A percentile compares a stretch with the other conserved stretches of the same genome.
These are phyloP conservation scores for Pristionchus entomophagus DNA, from an alignment of 2,888 invertebrate species.

Conservation along the genomic window DNA sequence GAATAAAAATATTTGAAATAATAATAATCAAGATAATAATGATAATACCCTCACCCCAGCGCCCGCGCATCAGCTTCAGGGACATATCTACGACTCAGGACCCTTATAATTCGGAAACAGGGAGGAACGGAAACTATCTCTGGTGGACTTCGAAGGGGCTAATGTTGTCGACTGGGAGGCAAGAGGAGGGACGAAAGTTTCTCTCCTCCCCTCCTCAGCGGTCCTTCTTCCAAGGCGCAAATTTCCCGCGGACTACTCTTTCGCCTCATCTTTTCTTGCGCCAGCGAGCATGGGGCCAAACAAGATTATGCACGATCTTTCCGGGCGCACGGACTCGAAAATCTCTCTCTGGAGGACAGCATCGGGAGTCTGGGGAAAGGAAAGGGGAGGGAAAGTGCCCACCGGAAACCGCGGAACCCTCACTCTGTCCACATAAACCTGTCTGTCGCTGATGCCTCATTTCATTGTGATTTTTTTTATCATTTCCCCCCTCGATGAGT, in stretches of 20 bases:
- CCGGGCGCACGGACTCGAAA: not conserved
- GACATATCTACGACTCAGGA: not conserved
- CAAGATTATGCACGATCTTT: conserved; percentile 35
- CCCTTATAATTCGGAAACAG: not conserved
- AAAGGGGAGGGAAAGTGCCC: not conserved
- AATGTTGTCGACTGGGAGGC: not conserved
- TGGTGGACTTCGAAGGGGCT: not conserved
- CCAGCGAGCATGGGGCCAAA: not conserved
- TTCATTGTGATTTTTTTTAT: not conserved
- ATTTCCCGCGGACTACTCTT: not conserved
- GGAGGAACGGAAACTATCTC: not conserved
- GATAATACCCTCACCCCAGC: not conserved
- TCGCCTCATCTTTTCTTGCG: not conserved
- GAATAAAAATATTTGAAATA: not conserved
- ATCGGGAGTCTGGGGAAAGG: not conserved
- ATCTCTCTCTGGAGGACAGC: not conserved
- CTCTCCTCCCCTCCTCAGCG: not conserved
- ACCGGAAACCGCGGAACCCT: not conserved
- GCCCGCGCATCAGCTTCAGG: not conserved
- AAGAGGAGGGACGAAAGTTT: not conserved
- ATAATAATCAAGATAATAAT: not conserved
- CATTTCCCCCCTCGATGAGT: not conserved
- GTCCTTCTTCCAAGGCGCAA: not conserved
- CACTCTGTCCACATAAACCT: not conserved
- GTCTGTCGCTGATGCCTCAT: not conserved